These are phyloP conservation scores for Lophius americanus DNA, from an alignment of 2,797 vertebrate genomes.

Conservation along the genomic window DNA sequence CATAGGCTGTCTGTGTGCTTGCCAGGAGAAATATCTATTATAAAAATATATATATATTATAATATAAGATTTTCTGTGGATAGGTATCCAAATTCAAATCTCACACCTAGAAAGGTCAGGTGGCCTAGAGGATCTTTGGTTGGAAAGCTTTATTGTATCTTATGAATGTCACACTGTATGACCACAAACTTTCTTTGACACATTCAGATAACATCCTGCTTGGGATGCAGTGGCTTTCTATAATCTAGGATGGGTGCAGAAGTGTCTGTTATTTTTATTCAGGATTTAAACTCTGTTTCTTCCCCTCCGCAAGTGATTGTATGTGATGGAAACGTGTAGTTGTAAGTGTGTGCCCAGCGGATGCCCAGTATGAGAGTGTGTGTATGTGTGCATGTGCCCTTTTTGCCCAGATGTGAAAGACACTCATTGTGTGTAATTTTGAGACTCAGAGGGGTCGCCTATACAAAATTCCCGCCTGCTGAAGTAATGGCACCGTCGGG, in stretches of 20 bases:
- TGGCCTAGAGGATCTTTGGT: conserved; percentile 4
- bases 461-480: conserved; percentile 93
- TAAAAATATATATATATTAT: conserved; percentile 39
- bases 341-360: conserved; percentile 65
- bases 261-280: conserved; percentile 22
- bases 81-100: conserved; percentile 26
- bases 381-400: conserved; percentile 74
- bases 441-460: conserved; percentile 84
- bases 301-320: conserved; percentile 59
- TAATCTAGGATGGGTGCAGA: conserved; percentile 35
- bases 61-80: conserved; percentile 23
- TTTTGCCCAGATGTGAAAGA: conserved; percentile 82
- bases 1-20: conserved; percentile 50
- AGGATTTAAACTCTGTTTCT: conserved; percentile 61
- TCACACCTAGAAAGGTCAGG: conserved; percentile 4
- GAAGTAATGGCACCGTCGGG: conserved; percentile 92
- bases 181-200: conserved; percentile 10
- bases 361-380: conserved; percentile 72
- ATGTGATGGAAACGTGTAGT: conserved; percentile 66
- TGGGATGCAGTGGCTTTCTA: conserved; percentile 42
- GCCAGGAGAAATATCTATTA: conserved; percentile 35
- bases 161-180: conserved; percentile 8
- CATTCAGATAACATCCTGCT: conserved; percentile 6
- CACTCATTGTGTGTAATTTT: conserved; percentile 81
- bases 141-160: conserved; percentile 13